Percentiles rank a stretch among this genome's conserved stretches.
phyloP scores from a whole-genome alignment of 2,797 vertebrate genomes.

The Rhynchotus rufescens region DNA sequence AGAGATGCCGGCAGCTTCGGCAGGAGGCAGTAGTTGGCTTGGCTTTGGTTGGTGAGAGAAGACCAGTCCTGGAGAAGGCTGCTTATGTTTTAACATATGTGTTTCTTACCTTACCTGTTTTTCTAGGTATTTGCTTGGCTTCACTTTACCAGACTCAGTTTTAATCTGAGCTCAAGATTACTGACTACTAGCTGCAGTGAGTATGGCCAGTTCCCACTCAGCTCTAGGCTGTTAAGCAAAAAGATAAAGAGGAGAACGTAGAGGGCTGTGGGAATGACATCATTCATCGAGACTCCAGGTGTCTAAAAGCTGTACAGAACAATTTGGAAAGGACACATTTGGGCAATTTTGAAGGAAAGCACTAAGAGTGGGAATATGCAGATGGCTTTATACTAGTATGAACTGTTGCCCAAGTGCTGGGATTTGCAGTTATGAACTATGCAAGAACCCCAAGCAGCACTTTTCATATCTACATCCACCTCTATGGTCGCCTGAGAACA shows the following conservation, averaged over 20 bases:
- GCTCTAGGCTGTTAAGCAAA: neutral
- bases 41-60: neutral
- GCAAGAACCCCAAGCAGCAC: neutral
- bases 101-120: neutral
- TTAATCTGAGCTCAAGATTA: neutral
- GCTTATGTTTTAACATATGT: neutral
- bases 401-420: neutral
- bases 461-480: neutral
- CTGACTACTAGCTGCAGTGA: neutral
- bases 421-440: rapidly evolving
- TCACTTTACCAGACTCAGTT: neutral
- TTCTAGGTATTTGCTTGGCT: neutral
- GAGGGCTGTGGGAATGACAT: neutral
- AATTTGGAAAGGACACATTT: constrained; percentile 11
- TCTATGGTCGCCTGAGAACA: neutral
- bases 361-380: neutral
- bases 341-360: constrained; percentile 15
- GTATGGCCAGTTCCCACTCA: neutral
- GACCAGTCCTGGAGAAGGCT: neutral
- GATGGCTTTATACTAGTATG: rapidly evolving
- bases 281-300: constrained; percentile 2
- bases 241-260: neutral
- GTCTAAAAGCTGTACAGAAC: neutral
- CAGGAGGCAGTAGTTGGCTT: constrained; percentile 29
- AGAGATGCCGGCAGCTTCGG: neutral